These are phyloP conservation scores for Volucella zonaria DNA, from an alignment of 2,888 invertebrate genomes.

Conservation along the genomic window DNA sequence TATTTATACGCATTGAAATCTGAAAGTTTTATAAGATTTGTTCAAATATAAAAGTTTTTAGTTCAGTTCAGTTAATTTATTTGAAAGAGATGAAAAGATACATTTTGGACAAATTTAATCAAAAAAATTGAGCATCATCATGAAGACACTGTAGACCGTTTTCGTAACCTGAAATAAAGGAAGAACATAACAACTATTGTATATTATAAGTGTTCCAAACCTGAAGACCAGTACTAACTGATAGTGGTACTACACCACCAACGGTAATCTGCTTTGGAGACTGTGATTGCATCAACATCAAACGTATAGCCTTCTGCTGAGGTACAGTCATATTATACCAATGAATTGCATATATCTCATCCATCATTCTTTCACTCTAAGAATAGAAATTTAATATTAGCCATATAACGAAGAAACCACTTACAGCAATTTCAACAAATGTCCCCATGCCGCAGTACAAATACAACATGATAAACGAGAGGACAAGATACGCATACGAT, in stretches of 20 bases:
- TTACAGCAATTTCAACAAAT: slow-evolving; percentile 54
- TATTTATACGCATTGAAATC: too few relatives aligned
- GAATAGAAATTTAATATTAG: not conserved
- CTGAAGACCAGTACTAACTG: slow-evolving; percentile 75
- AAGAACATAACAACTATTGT: slow-evolving; percentile 65
- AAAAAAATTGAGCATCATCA: slow-evolving; percentile 75
- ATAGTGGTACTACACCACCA: slow-evolving; percentile 71
- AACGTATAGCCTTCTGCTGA: slow-evolving; percentile 69
- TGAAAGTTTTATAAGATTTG: too few relatives aligned
- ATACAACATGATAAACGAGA: slow-evolving; percentile 51
- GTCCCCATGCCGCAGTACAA: slow-evolving; percentile 70
- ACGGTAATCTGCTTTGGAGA: slow-evolving; percentile 55
- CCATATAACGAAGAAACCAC: not conserved
- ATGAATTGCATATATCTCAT: slow-evolving; percentile 75
- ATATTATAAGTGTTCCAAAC: slow-evolving; percentile 47
- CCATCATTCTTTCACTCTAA: slow-evolving; percentile 45
- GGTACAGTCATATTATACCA: slow-evolving; percentile 70
- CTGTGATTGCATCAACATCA: slow-evolving; percentile 75
- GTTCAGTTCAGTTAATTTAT: too few relatives aligned
- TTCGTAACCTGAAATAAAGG: slow-evolving; percentile 76
- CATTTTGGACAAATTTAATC: not conserved
- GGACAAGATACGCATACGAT: slow-evolving; percentile 42
- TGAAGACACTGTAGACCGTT: slow-evolving; percentile 77
- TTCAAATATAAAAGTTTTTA: too few relatives aligned
- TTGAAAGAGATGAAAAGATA: not conserved